These are phyloP conservation scores for Euzetes globulus DNA, from an alignment of 2,888 invertebrate species.

Conservation along the genomic window DNA sequence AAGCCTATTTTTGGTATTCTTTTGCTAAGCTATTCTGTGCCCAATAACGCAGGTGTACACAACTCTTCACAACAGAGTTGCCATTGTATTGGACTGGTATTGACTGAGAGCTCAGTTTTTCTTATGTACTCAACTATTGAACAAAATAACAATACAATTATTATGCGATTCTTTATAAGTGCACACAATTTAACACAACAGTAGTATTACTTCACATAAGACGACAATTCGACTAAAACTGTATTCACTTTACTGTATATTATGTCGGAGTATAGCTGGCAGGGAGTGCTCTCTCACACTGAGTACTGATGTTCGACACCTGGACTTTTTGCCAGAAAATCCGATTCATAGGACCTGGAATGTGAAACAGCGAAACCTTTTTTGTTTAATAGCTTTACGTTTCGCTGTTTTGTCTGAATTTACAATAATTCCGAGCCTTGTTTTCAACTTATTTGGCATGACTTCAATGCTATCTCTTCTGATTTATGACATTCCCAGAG, in stretches of 20 bases:
- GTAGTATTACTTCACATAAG: constrained; percentile 1
- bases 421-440: neutral
- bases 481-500: neutral
- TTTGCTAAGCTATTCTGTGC: neutral
- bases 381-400: neutral
- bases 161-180: constrained; percentile 25
- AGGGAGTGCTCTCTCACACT: constrained; percentile 6
- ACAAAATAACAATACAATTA: constrained; percentile 23
- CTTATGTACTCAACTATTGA: constrained; percentile 10
- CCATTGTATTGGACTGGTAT: neutral
- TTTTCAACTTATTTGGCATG: constrained; percentile 4
- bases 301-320: constrained; percentile 11
- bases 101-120: constrained; percentile 23
- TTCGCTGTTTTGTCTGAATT: neutral
- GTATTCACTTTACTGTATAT: neutral
- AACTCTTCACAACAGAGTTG: neutral
- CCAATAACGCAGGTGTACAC: constrained; percentile 1
- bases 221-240: neutral
- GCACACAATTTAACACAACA: constrained; percentile 25
- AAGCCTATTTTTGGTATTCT: neutral
- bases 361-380: neutral
- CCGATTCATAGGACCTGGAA: neutral
- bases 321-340: constrained; percentile 15
- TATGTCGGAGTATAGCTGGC: neutral
- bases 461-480: neutral